phyloP scores from a whole-genome alignment of 2,113 vertebrate species.

The Cololabis saira region DNA sequence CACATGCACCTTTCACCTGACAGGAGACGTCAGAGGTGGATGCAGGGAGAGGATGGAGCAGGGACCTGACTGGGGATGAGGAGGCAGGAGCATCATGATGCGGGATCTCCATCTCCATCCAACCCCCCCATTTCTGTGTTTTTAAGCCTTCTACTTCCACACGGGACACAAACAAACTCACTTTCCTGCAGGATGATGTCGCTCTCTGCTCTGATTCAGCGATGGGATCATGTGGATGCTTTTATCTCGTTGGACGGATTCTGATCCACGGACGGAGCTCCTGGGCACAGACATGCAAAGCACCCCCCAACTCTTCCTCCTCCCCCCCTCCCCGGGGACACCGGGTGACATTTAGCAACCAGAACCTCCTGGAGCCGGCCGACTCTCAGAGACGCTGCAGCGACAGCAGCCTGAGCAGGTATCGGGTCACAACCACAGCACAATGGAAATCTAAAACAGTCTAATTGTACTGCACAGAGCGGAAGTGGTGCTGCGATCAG shows the following conservation, averaged over 20 bases:
- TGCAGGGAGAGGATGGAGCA: conserved; percentile 13
- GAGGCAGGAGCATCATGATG: conserved; percentile 38
- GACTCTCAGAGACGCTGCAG: background rate
- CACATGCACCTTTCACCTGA: conserved; percentile 55
- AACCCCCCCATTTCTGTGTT: conserved; percentile 9
- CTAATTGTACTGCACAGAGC: no score
- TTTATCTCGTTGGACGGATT: conserved; percentile 7
- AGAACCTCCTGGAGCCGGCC: background rate
- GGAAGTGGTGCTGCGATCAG: no score
- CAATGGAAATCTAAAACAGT: no score
- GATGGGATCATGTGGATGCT: background rate
- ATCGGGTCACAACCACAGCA: no score
- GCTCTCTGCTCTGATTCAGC: no score
- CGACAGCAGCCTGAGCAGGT: background rate
- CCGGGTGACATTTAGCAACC: background rate
- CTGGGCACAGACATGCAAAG: conserved; percentile 12
- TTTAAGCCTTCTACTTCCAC: background rate
- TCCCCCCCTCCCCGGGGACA: background rate
- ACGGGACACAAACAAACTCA: background rate
- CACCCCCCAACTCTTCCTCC: background rate
- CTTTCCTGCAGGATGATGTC: no score
- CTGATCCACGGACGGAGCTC: background rate
- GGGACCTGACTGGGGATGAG: conserved; percentile 20
- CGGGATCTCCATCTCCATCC: conserved; percentile 11
- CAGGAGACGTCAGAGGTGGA: background rate